phyloP scores from a whole-genome alignment of 2,888 invertebrate species.

The Stomorhina lunata region DNA sequence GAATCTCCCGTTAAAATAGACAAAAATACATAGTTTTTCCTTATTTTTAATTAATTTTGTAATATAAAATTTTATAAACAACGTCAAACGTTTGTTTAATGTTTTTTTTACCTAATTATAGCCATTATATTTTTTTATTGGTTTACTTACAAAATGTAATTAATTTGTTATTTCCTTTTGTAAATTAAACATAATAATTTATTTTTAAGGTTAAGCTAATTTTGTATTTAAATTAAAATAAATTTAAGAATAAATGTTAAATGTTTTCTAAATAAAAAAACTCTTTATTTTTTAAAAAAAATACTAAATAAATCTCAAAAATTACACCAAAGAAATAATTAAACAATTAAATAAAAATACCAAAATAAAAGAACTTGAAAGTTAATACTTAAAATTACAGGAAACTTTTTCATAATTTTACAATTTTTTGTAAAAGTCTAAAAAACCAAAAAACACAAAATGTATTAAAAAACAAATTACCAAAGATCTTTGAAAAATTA shows the following conservation, averaged over 20 bases:
- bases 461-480: background rate
- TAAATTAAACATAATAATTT: background rate
- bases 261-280: slow-evolving; percentile 42
- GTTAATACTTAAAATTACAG: background rate
- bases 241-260: slow-evolving; percentile 43
- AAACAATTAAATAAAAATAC: no score
- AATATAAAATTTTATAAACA: background rate
- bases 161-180: slow-evolving; percentile 7
- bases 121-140: background rate
- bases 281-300: background rate
- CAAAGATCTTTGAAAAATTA: slow-evolving; percentile 13
- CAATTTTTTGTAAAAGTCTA: slow-evolving; percentile 1
- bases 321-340: no score
- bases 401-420: slow-evolving; percentile 28
- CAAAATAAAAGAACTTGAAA: no score
- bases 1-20: no score
- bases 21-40: no score
- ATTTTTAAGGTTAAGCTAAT: background rate
- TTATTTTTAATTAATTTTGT: background rate
- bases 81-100: slow-evolving; percentile 1
- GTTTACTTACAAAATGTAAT: background rate
- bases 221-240: slow-evolving; percentile 11
- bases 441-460: background rate
- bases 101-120: background rate
- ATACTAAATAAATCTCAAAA: background rate